A percentile compares a stretch with the other conserved stretches of the same genome.
Conservation (phyloP, 2,888 invertebrate species). For the Epirrhoe alternata region DNA sequence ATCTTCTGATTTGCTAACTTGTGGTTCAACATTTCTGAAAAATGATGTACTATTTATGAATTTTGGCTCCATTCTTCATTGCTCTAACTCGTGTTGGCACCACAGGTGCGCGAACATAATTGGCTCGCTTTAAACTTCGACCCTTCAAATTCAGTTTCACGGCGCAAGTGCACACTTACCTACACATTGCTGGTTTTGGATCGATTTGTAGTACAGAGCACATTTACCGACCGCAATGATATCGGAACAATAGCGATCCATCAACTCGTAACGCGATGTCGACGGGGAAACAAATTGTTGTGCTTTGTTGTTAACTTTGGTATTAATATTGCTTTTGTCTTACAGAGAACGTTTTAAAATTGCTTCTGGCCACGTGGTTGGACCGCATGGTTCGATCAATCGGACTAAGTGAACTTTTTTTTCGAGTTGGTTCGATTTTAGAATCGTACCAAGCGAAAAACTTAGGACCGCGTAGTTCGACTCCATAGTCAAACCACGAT, state of each 20-base stretch:
- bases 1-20: no score
- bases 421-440: no score
- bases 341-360: background rate
- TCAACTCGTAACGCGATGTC: slow-evolving; percentile 41
- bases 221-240: slow-evolving; percentile 44
- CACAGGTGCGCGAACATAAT: slow-evolving; percentile 38
- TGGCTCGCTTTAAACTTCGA: slow-evolving; percentile 35
- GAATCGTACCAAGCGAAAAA: no score
- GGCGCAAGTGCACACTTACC: slow-evolving; percentile 16
- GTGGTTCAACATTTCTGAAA: no score
- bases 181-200: slow-evolving; percentile 15
- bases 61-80: no score
- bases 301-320: slow-evolving; percentile 43
- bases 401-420: no score
- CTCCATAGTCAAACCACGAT: no score
- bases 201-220: slow-evolving; percentile 15
- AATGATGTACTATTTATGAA: no score
- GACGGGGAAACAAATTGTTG: slow-evolving; percentile 48
- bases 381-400: no score
- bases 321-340: slow-evolving; percentile 30
- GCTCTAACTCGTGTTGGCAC: slow-evolving; percentile 29
- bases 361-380: no score
- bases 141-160: slow-evolving; percentile 8
- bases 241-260: slow-evolving; percentile 47
- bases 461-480: no score